phyloP scores from a whole-genome alignment of 2,888 invertebrate genomes.

The Xylocampa areola region DNA sequence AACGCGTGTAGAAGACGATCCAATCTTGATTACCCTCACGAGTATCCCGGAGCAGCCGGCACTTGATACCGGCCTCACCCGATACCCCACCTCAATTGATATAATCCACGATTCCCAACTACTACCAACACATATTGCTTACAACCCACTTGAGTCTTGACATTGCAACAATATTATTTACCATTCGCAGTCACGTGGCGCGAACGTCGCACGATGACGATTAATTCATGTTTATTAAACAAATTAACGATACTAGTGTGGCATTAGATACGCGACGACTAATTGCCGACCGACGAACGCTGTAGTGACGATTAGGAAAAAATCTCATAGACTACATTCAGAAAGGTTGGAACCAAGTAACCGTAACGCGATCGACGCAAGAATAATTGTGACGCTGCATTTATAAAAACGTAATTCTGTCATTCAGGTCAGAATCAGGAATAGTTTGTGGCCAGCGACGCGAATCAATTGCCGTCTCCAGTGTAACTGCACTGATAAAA shows the following conservation, averaged over 20 bases:
- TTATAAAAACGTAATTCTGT: conserved; percentile 50
- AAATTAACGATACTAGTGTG: conserved; percentile 78
- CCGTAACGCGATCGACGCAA: conserved; percentile 51
- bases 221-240: conserved; percentile 88
- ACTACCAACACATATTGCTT: conserved; percentile 63
- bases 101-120: conserved; percentile 68
- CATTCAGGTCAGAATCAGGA: conserved; percentile 42
- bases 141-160: conserved; percentile 81
- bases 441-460: conserved; percentile 26
- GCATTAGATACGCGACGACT: conserved; percentile 66
- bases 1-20: conserved; percentile 28
- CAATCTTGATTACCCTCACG: conserved; percentile 45
- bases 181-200: conserved; percentile 76
- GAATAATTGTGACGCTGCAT: conserved; percentile 31
- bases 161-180: conserved; percentile 79
- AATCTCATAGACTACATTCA: conserved; percentile 50
- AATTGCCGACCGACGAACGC: conserved; percentile 59
- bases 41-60: conserved; percentile 39
- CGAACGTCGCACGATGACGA: conserved; percentile 64
- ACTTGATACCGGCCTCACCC: conserved; percentile 47
- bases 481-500: conserved; percentile 26
- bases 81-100: conserved; percentile 66
- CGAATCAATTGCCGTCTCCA: conserved; percentile 36
- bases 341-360: conserved; percentile 50
- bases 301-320: conserved; percentile 60